Percentiles rank a stretch among this genome's conserved stretches.
Conservation (phyloP, 2,797 vertebrate genomes). For the Capromys pilorides region DNA sequence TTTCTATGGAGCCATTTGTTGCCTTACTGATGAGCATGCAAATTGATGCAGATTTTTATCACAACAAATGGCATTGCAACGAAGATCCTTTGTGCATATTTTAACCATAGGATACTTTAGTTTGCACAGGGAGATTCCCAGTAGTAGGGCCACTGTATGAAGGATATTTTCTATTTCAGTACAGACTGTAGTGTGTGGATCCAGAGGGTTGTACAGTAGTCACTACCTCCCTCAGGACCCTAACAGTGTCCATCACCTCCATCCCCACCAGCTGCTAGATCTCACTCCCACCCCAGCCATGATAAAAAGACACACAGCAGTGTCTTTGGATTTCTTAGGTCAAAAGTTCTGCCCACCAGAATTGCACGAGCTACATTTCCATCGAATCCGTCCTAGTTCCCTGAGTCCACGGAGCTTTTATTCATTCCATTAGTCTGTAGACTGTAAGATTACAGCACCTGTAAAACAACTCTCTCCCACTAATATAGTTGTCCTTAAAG, state of each 20-base stretch:
- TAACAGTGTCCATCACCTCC: neutral
- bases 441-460: neutral
- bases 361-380: neutral
- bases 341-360: neutral
- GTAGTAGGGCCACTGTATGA: neutral
- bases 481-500: constrained; percentile 2
- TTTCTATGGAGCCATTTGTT: neutral
- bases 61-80: neutral
- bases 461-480: neutral
- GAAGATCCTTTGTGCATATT: neutral
- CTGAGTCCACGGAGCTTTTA: neutral
- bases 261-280: neutral
- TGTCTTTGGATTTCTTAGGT: neutral
- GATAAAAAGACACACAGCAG: neutral
- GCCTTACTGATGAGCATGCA: neutral
- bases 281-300: neutral
- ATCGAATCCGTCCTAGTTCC: neutral
- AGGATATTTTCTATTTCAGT: neutral
- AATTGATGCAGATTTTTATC: neutral
- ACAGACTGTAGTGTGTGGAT: neutral
- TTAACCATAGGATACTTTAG: neutral
- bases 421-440: neutral
- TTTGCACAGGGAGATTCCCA: constrained; percentile 6
- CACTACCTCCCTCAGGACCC: neutral
- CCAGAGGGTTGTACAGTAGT: neutral